Percentiles rank a stretch among this genome's conserved stretches.
phyloP scores from a whole-genome alignment of 2,888 invertebrate species.

The Lasioglossum vierecki region DNA sequence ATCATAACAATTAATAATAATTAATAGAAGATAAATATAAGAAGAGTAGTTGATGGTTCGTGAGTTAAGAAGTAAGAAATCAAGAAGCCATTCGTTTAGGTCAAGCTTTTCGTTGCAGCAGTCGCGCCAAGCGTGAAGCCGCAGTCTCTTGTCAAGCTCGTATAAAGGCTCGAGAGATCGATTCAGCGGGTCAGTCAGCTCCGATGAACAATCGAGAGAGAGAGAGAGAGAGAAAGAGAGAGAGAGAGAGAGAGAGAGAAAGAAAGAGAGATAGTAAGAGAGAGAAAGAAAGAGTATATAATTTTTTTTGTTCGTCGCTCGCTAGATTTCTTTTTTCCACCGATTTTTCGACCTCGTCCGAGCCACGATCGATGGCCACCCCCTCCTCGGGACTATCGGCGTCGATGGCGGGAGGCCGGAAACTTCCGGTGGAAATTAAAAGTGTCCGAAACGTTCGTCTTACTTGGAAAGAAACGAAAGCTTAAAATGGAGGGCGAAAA shows the following conservation, averaged over 20 bases:
- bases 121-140: conserved; percentile 80
- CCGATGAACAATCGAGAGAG: conserved; percentile 15
- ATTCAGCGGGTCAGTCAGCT: conserved; percentile 47
- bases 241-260: not conserved
- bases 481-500: not conserved
- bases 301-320: not conserved
- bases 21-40: conserved; percentile 31
- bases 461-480: not conserved
- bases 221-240: not conserved
- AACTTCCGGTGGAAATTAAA: conserved; percentile 9
- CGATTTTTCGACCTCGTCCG: not conserved
- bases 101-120: conserved; percentile 77
- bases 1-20: conserved; percentile 19
- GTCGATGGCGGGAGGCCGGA: not conserved
- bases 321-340: not conserved
- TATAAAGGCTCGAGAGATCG: conserved; percentile 67
- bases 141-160: conserved; percentile 73
- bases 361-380: not conserved
- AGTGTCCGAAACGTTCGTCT: conserved; percentile 17
- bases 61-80: conserved; percentile 66
- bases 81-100: conserved; percentile 78
- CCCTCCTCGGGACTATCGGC: no score
- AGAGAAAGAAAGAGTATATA: not conserved
- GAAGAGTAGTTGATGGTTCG: conserved; percentile 48
- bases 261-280: not conserved